These are phyloP conservation scores for Etheostoma nigrum DNA, from an alignment of 2,797 vertebrate species.

Conservation along the genomic window DNA sequence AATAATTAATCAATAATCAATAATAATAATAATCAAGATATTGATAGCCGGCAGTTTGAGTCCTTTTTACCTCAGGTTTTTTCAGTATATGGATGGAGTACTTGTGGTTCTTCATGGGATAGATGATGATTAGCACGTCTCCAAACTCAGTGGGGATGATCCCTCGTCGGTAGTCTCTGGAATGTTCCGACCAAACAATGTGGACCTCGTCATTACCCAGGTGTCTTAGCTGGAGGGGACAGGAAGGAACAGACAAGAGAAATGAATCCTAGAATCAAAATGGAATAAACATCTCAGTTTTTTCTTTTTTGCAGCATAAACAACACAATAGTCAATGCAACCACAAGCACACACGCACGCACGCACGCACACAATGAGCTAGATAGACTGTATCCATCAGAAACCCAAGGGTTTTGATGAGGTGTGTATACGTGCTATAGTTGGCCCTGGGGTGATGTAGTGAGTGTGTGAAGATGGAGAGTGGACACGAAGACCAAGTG, in stretches of 20 bases:
- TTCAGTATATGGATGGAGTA: conserved; percentile 98
- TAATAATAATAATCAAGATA: not conserved
- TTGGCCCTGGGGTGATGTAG: conserved; percentile 79
- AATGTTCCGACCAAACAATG: conserved; percentile 98
- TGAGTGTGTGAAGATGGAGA: conserved; percentile 72
- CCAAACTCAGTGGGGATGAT: conserved; percentile 99
- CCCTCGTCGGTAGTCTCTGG: conserved; percentile 95
- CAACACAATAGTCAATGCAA: conserved; percentile 34
- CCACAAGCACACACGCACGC: conserved; percentile 1
- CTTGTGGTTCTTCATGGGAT: conserved; percentile 99
- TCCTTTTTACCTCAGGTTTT: conserved; percentile 92
- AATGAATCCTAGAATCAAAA: conserved; percentile 23
- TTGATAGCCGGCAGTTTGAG: not conserved
- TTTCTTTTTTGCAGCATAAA: conserved; percentile 24
- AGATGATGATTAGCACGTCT: conserved; percentile 96
- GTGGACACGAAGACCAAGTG: conserved; percentile 71
- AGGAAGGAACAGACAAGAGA: not conserved
- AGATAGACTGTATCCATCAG: conserved; percentile 68
- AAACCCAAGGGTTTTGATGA: conserved; percentile 62
- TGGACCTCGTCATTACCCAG: conserved; percentile 98
- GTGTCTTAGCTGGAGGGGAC: conserved; percentile 90
- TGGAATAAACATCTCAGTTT: conserved; percentile 23
- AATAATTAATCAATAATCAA: not conserved
- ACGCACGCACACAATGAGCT: not conserved
- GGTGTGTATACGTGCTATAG: conserved; percentile 36